A percentile compares a stretch with the other conserved stretches of the same genome.
phyloP scores from a whole-genome alignment of 2,797 vertebrate species.

The Mycteria americana region DNA sequence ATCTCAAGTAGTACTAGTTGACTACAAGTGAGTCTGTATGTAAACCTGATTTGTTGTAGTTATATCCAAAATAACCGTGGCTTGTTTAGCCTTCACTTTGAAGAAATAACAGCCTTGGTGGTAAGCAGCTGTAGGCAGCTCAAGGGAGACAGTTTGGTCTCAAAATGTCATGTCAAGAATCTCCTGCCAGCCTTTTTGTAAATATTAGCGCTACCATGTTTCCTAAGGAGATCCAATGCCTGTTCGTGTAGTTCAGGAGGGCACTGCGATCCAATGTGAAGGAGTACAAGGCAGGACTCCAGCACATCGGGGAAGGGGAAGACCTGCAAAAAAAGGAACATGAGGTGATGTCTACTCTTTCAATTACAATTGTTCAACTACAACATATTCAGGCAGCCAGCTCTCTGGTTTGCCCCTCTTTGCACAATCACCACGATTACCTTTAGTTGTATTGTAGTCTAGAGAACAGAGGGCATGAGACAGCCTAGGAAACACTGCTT shows the following conservation, averaged over 20 bases:
- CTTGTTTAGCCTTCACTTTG: background rate
- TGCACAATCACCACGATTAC: background rate
- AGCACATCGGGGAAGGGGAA: constrained; percentile 87
- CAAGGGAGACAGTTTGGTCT: background rate
- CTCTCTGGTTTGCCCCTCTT: background rate
- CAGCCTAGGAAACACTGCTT: background rate
- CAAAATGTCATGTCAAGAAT: constrained; percentile 26
- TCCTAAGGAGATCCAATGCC: constrained; percentile 78
- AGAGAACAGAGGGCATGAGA: background rate
- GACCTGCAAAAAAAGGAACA: constrained; percentile 71
- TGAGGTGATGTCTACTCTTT: background rate
- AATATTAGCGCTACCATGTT: constrained; percentile 47
- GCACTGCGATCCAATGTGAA: constrained; percentile 72
- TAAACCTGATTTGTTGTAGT: background rate
- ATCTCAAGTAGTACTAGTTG: background rate
- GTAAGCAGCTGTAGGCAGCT: background rate
- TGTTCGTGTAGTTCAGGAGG: constrained; percentile 53
- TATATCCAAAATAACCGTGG: background rate
- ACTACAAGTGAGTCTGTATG: background rate
- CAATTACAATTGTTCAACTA: background rate
- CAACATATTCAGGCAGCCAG: background rate
- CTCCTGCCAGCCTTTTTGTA: constrained; percentile 49
- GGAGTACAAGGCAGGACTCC: constrained; percentile 89
- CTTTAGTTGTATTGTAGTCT: background rate
- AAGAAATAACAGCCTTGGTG: background rate